Base-by-base conservation (phyloP, 2,888 invertebrate genomes). In the Mylabris sibirica region DNA sequence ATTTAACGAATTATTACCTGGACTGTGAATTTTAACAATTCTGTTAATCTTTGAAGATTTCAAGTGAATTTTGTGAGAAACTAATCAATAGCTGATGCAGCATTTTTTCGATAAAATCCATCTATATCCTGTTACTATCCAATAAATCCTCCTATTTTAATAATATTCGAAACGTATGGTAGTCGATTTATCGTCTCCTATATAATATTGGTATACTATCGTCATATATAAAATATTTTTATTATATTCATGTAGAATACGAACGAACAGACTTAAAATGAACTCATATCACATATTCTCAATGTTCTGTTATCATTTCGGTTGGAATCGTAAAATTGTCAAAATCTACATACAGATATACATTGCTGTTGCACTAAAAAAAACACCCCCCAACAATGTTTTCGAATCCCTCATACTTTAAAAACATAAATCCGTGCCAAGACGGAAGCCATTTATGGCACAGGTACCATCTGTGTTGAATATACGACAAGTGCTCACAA, bases 1-100 rank as follows among this genome's bases (percentile, higher is more conserved):
- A 61, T 60, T 60, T 38, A 49, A 60, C 30, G 67, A 72, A 71
- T 72, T 75, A 75, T 74, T 67, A 30, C 30, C 30, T n/a, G n/a
- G n/a, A 30, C 30, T 30, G n/a, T n/a, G n/a, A n/a, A n/a, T n/a
- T 34, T 34, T 6, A 6, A 38, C 12, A 38, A n/a, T 44, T 44
- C 4, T 17, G 44, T 49, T 20, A 49, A 20, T 12, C 22, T 22
- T 49, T 22, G 22, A 9, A 12, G 11, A 12, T 53, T 22, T 53
- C 49, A n/a, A n/a, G 1, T 20, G 49, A 20, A n/a, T 41, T 0
- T 44, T 53, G 9, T 20, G 0, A 12, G 3, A 22, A 9, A 53
- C 22, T 22, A 22, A 53, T 57, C 3, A 14, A 24, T 22, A 57
- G 26, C 57, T 57, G 57, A 57, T 26, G 3, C 6, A 12, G 57